Conservation (phyloP, 2,888 invertebrate species). For the Amblyjoppa proteus region DNA sequence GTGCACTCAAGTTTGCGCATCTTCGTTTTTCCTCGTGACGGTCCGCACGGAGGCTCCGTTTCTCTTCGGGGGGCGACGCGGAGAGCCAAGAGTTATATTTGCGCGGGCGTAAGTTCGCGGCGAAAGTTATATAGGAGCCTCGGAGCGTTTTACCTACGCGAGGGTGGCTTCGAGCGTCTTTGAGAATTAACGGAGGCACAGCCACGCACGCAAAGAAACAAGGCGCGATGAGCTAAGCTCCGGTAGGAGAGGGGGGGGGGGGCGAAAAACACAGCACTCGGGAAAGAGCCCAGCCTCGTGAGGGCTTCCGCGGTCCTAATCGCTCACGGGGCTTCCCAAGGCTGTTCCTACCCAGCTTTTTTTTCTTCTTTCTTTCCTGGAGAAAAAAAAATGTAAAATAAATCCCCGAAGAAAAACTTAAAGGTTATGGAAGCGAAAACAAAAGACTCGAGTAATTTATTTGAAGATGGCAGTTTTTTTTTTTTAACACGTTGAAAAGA, state of each 20-base stretch:
- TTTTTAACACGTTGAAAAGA: too few relatives aligned
- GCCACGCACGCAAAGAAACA: slow-evolving; percentile 38
- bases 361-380: too few relatives aligned
- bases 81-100: slow-evolving; percentile 57
- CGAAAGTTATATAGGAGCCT: background rate
- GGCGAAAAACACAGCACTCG: background rate
- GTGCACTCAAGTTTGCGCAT: background rate
- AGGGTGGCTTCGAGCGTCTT: slow-evolving; percentile 52
- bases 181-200: slow-evolving; percentile 38
- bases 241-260: background rate
- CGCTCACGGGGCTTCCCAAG: slow-evolving; percentile 43
- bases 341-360: background rate
- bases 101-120: slow-evolving; percentile 44
- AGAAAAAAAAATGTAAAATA: too few relatives aligned
- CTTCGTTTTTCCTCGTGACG: slow-evolving; percentile 27
- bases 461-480: too few relatives aligned
- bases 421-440: too few relatives aligned
- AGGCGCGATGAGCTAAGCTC: slow-evolving; percentile 38
- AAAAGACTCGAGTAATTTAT: too few relatives aligned
- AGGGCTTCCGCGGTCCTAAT: slow-evolving; percentile 51
- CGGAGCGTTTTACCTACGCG: slow-evolving; percentile 2
- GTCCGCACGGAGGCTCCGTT: background rate
- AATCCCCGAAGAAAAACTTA: too few relatives aligned
- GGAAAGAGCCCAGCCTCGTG: background rate
- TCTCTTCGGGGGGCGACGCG: slow-evolving; percentile 18